A percentile compares a stretch with the other conserved stretches of the same genome.
Conservation (phyloP, 1,140 invertebrate species). For the Drosophila malerkotliana region DNA sequence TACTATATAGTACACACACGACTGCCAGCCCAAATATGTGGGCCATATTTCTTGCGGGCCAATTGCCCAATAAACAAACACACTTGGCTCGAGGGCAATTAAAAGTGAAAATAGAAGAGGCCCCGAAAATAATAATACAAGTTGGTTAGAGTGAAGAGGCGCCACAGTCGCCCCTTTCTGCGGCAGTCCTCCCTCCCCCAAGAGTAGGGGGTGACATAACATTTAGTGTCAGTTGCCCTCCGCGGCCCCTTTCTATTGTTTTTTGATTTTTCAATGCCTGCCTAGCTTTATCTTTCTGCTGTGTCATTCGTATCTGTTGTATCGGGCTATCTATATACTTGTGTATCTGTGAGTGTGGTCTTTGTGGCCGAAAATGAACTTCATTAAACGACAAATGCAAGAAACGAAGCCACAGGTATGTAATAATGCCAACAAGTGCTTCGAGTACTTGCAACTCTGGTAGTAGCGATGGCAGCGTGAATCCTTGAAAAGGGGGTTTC, state of each 20-base stretch:
- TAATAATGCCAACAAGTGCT: slow-evolving; percentile 28
- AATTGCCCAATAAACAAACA: slow-evolving; percentile 57
- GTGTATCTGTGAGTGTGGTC: neutral
- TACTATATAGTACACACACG: too few species aligned
- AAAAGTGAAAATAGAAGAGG: slow-evolving; percentile 66
- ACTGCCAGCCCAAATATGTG: slow-evolving; percentile 1
- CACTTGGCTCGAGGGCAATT: slow-evolving; percentile 52
- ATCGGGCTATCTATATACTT: neutral
- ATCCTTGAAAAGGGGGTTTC: too few species aligned
- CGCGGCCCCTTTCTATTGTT: neutral
- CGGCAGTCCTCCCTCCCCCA: too few species aligned
- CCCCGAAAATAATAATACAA: neutral
- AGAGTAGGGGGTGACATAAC: slow-evolving; percentile 56
- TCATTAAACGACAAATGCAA: slow-evolving; percentile 62
- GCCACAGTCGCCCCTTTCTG: neutral
- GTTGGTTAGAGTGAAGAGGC: slow-evolving; percentile 40
- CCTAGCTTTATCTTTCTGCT: slow-evolving; percentile 28
- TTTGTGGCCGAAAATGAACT: slow-evolving; percentile 54
- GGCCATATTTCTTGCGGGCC: slow-evolving; percentile 15
- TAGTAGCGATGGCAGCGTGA: slow-evolving; percentile 19
- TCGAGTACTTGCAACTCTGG: slow-evolving; percentile 15
- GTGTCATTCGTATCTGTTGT: slow-evolving; percentile 19
- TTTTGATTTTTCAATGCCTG: slow-evolving; percentile 10
- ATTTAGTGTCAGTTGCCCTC: slow-evolving; percentile 2
- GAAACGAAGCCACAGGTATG: slow-evolving; percentile 23